These are phyloP conservation scores for Sycobia sp. DNA, from an alignment of 1,140 invertebrate genomes.

Conservation along the genomic window DNA sequence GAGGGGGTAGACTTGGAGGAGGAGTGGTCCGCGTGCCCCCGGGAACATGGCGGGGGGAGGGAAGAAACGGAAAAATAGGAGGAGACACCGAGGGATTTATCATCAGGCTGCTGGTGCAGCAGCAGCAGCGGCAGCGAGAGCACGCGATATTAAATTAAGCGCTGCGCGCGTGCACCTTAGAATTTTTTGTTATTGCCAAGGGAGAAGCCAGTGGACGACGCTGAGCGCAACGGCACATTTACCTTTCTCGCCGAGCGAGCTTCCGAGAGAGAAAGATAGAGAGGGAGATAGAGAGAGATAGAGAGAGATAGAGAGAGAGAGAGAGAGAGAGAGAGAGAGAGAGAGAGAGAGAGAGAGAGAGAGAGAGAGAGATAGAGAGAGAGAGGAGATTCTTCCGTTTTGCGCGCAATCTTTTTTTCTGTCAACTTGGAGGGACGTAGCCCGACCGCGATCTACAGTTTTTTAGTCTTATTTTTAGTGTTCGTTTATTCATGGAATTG, in stretches of 20 bases:
- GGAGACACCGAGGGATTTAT: slow-evolving; percentile 44
- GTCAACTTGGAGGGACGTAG: no score
- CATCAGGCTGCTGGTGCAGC: slow-evolving; percentile 24
- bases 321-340: no score
- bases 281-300: no score
- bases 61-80: slow-evolving; percentile 31
- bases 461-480: no score
- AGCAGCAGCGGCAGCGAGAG: neutral
- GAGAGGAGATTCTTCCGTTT: no score
- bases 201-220: no score
- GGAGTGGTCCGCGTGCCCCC: neutral
- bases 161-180: slow-evolving; percentile 39
- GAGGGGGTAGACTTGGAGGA: neutral
- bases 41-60: slow-evolving; percentile 13
- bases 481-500: no score
- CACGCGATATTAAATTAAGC: slow-evolving; percentile 49
- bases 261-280: no score
- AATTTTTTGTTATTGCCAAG: slow-evolving; percentile 42
- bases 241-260: neutral
- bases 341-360: no score
- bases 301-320: no score
- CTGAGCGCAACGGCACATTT: neutral
- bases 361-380: no score
- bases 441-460: neutral
- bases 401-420: no score